phyloP scores from a whole-genome alignment of 2,888 invertebrate genomes.

The Hymenopus coronatus region DNA sequence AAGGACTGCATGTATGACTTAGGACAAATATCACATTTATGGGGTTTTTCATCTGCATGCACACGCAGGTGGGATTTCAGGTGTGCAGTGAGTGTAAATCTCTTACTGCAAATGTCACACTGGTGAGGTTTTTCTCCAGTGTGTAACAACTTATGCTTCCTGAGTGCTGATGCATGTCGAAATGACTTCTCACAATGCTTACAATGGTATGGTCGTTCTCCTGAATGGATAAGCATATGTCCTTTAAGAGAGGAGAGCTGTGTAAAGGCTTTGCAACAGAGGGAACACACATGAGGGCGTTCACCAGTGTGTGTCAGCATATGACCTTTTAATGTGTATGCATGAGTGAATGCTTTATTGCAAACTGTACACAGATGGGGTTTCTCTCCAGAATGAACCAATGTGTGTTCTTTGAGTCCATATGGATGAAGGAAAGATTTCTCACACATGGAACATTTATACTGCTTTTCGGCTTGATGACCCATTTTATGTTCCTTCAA shows the following conservation, averaged over 20 bases:
- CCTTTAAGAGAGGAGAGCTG: neutral
- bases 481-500: neutral
- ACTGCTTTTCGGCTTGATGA: neutral
- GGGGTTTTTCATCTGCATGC: neutral
- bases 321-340: neutral
- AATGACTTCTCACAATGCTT: neutral
- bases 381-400: neutral
- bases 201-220: neutral
- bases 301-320: neutral
- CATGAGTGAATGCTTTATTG: neutral
- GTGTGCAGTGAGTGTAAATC: neutral
- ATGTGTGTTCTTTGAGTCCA: neutral
- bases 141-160: neutral
- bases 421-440: neutral
- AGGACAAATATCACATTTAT: conserved; percentile 1
- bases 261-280: neutral
- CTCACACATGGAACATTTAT: neutral
- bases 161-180: neutral
- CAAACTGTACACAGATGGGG: neutral
- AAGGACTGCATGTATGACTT: neutral
- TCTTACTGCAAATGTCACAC: neutral
- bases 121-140: neutral
- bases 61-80: neutral
- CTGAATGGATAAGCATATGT: neutral
- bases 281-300: neutral